Evolutionary conservation across 64 coral and sea anemone species (phyloP).

Genomic region (Pocillopora damicornis): DNA sequence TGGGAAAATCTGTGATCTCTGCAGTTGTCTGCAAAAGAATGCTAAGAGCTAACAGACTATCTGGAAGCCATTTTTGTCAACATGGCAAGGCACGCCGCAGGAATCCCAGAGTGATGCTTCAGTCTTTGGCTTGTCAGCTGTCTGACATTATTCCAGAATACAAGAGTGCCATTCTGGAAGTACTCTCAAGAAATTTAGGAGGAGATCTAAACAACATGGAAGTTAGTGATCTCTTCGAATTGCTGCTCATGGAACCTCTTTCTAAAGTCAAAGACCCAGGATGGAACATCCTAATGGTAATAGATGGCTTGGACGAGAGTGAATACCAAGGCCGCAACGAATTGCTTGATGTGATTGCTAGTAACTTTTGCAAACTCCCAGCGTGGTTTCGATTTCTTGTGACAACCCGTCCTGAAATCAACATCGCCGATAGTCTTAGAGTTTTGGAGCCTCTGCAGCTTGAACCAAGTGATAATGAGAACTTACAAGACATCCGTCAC

Average conservation of each 20-base stretch:
- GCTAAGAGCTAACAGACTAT: constrained; percentile 11
- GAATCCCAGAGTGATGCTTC: constrained; percentile 42
- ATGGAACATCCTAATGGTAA: constrained; percentile 2
- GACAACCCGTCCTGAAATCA: constrained; percentile 41
- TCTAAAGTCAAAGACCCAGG: neutral
- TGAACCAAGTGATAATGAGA: constrained; percentile 1
- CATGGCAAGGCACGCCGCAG: constrained; percentile 30
- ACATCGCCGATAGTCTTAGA: neutral
- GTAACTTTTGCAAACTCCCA: constrained; percentile 18
- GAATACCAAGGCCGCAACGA: constrained; percentile 19
- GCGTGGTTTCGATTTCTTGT: constrained; percentile 32
- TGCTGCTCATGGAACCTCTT: constrained; percentile 44
- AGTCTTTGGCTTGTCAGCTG: constrained; percentile 41
- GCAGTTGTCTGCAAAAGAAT: constrained; percentile 35
- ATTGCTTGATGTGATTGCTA: constrained; percentile 8
- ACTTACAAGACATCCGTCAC: constrained; percentile 4
- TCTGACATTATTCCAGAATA: constrained; percentile 28
- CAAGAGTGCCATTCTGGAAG: constrained; percentile 14
- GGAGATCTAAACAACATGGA: constrained; percentile 18
- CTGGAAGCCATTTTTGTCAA: constrained; percentile 45
- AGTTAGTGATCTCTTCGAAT: constrained; percentile 40
- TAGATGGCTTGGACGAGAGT: constrained; percentile 59
- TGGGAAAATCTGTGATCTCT: constrained; percentile 41
- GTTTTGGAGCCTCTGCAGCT: neutral
- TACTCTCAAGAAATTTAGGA: constrained; percentile 32